Conservation (phyloP, 1,140 invertebrate species). For the Callitettix versicolor region DNA sequence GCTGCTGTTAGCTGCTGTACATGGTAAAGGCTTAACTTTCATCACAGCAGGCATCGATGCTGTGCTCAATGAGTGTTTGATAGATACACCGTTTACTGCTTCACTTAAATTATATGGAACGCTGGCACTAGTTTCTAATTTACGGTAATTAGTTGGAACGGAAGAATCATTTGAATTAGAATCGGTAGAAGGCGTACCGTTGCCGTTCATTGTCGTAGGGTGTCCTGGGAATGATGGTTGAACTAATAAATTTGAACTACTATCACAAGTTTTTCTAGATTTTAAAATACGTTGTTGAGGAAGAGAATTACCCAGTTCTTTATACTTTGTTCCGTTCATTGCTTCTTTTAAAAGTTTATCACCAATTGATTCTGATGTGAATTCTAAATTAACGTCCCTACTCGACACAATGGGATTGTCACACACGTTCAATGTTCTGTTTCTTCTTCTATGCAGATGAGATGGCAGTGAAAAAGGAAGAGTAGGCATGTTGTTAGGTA, state of each 20-base stretch:
- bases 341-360: too few relatives aligned
- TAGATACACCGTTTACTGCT: slow-evolving; percentile 2
- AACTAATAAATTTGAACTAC: background rate
- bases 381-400: slow-evolving; percentile 2
- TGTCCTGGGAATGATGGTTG: background rate
- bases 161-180: slow-evolving; percentile 34
- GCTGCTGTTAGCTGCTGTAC: slow-evolving; percentile 3
- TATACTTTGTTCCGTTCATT: too few relatives aligned
- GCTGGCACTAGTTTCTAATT: slow-evolving; percentile 44
- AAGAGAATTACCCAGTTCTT: too few relatives aligned
- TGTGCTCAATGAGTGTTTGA: slow-evolving; percentile 43
- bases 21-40: background rate
- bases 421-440: background rate
- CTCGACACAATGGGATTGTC: background rate
- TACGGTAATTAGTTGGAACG: slow-evolving; percentile 34
- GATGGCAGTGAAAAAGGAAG: slow-evolving; percentile 2
- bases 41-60: slow-evolving; percentile 35
- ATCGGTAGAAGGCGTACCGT: slow-evolving; percentile 34
- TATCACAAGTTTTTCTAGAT: background rate
- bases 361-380: too few relatives aligned
- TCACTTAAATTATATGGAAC: slow-evolving; percentile 42
- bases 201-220: slow-evolving; percentile 3
- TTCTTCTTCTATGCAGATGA: background rate
- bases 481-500: background rate
- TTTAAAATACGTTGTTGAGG: background rate